These are phyloP conservation scores for Anneissia japonica DNA, from an alignment of 35 echinoderm and acorn worm genomes.

Conservation along the genomic window DNA sequence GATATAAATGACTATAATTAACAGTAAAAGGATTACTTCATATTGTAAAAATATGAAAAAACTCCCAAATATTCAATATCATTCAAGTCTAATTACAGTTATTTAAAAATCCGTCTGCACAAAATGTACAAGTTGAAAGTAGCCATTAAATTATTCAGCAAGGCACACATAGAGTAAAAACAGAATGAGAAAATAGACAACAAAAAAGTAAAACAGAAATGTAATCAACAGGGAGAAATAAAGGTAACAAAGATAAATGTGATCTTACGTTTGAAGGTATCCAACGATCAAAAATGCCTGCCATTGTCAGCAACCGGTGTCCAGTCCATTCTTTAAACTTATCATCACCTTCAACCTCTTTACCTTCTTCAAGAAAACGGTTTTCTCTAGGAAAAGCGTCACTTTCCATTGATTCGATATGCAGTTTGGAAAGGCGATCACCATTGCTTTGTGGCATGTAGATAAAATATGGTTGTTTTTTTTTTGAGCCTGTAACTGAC, in stretches of 20 bases:
- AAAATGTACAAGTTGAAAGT: background rate
- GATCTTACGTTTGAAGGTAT: constrained; percentile 57
- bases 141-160: background rate
- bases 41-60: too few relatives aligned
- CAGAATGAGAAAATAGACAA: background rate
- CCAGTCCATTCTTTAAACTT: constrained; percentile 46
- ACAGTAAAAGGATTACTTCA: too few relatives aligned
- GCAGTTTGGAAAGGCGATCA: constrained; percentile 22
- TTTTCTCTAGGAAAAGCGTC: background rate
- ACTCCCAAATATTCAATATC: too few relatives aligned
- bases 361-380: background rate
- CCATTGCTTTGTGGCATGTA: constrained; percentile 59
- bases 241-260: background rate
- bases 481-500: constrained; percentile 38
- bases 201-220: background rate
- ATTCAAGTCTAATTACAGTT: too few relatives aligned
- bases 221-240: background rate
- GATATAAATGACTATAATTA: too few relatives aligned
- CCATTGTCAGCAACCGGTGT: constrained; percentile 79
- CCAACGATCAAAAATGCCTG: constrained; percentile 87
- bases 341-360: constrained; percentile 34
- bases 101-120: too few relatives aligned
- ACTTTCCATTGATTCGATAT: background rate
- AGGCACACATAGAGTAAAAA: background rate
- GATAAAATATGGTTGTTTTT: constrained; percentile 91